These are phyloP conservation scores for Hirudinaria manillensis DNA, from an alignment of 2,888 invertebrate species.

Conservation along the genomic window DNA sequence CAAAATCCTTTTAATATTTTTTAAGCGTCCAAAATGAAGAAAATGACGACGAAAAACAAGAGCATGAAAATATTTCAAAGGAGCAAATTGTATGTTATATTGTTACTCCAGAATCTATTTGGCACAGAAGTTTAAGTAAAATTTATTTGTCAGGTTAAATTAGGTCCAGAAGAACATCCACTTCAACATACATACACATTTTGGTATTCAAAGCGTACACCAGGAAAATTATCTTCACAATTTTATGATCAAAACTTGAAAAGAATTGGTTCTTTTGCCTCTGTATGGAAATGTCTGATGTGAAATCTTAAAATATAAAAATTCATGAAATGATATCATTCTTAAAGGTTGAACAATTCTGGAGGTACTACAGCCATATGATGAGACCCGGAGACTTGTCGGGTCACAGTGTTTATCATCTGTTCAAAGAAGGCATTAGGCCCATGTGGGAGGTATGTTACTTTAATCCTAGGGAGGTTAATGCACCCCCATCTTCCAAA, in stretches of 20 bases:
- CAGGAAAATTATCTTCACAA: conserved; percentile 61
- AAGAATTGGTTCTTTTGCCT: conserved; percentile 61
- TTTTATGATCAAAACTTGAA: conserved; percentile 74
- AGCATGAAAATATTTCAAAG: not conserved
- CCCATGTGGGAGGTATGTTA: conserved; percentile 86
- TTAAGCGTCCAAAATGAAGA: conserved; percentile 13
- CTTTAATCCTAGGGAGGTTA: too few relatives aligned
- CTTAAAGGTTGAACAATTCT: conserved; percentile 83
- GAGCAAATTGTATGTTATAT: not conserved
- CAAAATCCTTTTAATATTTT: not conserved
- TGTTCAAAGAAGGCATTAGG: conserved; percentile 95
- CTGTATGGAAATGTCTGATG: conserved; percentile 46
- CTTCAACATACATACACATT: conserved; percentile 87
- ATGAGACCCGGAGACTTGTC: conserved; percentile 81
- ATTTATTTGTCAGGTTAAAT: conserved; percentile 47
- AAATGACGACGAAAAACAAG: conserved; percentile 13
- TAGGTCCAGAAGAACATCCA: conserved; percentile 67
- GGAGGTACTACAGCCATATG: conserved; percentile 87
- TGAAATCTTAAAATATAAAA: not conserved
- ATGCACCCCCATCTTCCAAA: not conserved
- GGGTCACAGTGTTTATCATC: conserved; percentile 83
- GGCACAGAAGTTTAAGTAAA: not conserved
- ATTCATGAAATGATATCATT: not conserved
- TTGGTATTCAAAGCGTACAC: conserved; percentile 71
- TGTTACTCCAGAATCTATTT: not conserved